A percentile compares a stretch with the other conserved stretches of the same genome.
phyloP scores from a whole-genome alignment of 2,888 invertebrate genomes.

The Caenorhabditis imperialis region DNA sequence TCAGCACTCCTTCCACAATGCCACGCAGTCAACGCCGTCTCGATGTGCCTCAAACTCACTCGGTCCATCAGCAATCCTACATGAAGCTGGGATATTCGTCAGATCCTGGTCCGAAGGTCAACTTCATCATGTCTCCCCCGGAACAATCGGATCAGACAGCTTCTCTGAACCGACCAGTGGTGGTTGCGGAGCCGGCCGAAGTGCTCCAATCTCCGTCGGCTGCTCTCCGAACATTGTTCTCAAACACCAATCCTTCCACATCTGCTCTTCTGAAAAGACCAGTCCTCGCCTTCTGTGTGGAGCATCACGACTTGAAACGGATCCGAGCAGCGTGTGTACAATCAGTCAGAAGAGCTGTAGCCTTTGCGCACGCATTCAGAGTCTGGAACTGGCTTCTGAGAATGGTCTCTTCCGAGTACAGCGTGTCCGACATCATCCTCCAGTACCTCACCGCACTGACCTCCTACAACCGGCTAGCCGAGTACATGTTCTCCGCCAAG shows the following conservation, averaged over 20 bases:
- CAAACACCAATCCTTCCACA: conserved; percentile 59
- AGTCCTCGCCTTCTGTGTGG: conserved; percentile 89
- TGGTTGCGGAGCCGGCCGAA: conserved; percentile 37
- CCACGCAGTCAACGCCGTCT: conserved; percentile 25
- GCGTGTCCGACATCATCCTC: conserved; percentile 94
- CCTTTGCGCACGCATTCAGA: conserved; percentile 79
- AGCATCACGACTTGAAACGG: conserved; percentile 78
- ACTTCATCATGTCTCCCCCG: conserved; percentile 54
- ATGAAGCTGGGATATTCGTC: conserved; percentile 77
- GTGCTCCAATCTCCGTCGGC: conserved; percentile 68
- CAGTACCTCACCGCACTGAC: conserved; percentile 70
- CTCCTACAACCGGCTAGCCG: conserved; percentile 66
- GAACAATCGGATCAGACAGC: conserved; percentile 38
- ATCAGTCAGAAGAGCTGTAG: conserved; percentile 83
- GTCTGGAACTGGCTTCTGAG: conserved; percentile 95
- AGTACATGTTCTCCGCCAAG: conserved; percentile 42
- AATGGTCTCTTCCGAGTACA: conserved; percentile 78
- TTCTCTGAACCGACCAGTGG: conserved; percentile 40
- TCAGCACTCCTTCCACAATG: conserved; percentile 60
- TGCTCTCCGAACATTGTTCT: conserved; percentile 66
- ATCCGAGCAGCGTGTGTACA: conserved; percentile 90
- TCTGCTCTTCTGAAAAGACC: conserved; percentile 84
- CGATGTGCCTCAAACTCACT: conserved; percentile 32
- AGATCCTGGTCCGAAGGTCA: conserved; percentile 73
- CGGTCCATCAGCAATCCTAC: conserved; percentile 35